Base-by-base conservation (phyloP, 2,797 vertebrate genomes). In the Emys orbicularis region DNA sequence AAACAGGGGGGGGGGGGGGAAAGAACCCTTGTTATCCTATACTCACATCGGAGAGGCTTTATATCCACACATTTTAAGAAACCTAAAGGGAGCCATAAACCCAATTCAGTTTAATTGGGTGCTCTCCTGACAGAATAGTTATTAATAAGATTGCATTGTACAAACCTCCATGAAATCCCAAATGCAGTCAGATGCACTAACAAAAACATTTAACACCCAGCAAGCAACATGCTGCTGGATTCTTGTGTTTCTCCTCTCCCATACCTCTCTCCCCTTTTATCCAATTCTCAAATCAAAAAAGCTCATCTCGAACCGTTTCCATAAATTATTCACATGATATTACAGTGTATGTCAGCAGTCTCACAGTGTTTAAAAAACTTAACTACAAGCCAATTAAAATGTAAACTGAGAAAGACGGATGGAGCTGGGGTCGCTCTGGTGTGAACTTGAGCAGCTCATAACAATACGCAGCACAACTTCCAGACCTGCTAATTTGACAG, bases 361-460 rank as follows among this genome's bases (percentile, higher is more conserved):
- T 98, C 94, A 90, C 97, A 98, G 98, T 98, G 98, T 98, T 98
- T 98, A 98, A 98, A 98, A 98, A 99, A 98, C 97, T 98, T 98
- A 98, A 98, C 98, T 98, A 98, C 97, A 98, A 98, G 98, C 98
- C 98, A 99, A 98, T 99, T 98, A 98, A 99, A 99, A 98, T 98
- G 98, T 98, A 98, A 98, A 98, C 98, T 97, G 98, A 98, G 98
- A 98, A 98, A 98, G 98, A 98, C 92, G 98, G 98, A 98, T 98
- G 98, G 98, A 97, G 97, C 97, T 95, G 97, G 97, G 96, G 98
- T 98, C 97, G 97, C 96, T 98, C 98, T 98, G 97, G 98, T 98
- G 98, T 98, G 98, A 98, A 98, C 98, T 97, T 97, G 97, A 98
- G 97, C 96, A 97, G 98, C 97, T 97, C 97, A 94, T 98, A 98